Base-by-base conservation (phyloP, 2,797 vertebrate genomes). In the Gymnothorax javanicus region DNA sequence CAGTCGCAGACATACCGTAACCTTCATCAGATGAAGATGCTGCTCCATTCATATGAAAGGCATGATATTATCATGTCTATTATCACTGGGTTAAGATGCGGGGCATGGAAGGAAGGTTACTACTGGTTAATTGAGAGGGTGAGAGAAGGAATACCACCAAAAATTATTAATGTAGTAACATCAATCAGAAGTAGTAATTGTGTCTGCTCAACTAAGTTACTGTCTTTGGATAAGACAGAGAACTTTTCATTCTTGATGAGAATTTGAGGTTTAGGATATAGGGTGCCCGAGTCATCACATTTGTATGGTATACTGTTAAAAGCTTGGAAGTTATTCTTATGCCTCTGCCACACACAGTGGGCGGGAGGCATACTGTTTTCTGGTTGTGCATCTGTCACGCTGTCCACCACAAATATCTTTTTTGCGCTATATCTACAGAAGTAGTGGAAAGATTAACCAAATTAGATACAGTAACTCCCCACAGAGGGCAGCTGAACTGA, bases 1-100 rank as follows among this genome's bases (percentile, higher is more conserved):
- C 50, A 81, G 56, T 81, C 77, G 50, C 77, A 56, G 77, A 11
- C 20, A 23, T 23, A 81, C 56, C 77, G 56, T 81, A 81, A 81
- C 77, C 52, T 54, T 17, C 52, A 81, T 81, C n/a, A 81, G 77
- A 81, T 81, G 52, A 9, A 54, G 77, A 81, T 23, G 11, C 77
- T 23, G 52, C 50, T 56, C 50, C 12, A 54, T 50, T 54, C 77
- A 81, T 8, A 56, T n/a, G 77, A 56, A n/a, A 52, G 20, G 77
- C 50, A n/a, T 81, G 77, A 52, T 56, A 56, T 56, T 81, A 81
- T 81, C 50, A 56, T 56, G 52, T 56, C 73, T 50, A 43, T 50
- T 77, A 77, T 77, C 33, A 50, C 73, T 11, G 7, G 23, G 77
- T 81, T 52, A 81, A 52, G 20, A 25, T 54, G 50, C 54, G 9